phyloP scores from a whole-genome alignment of 2,113 vertebrate species.

The Strigops habroptila region DNA sequence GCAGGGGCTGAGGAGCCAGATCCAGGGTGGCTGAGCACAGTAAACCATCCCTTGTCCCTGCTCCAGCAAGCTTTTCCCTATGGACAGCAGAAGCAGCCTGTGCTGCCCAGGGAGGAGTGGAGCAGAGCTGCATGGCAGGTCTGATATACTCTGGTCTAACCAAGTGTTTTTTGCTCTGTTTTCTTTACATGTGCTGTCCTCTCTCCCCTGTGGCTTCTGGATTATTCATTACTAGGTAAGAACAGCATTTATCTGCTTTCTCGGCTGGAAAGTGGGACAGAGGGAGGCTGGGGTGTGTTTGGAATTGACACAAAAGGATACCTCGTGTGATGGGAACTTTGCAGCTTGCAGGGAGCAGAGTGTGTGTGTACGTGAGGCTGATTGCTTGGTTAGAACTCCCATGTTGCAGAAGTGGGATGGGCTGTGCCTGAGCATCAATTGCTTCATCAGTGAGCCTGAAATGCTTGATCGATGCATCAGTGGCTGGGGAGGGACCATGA shows the following conservation, averaged over 20 bases:
- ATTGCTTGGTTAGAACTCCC: background rate
- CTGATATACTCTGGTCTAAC: background rate
- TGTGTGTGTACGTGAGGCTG: background rate
- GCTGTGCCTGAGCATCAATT: background rate
- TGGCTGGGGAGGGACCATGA: background rate
- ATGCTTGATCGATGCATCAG: background rate
- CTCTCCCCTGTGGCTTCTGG: background rate
- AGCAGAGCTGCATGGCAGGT: background rate
- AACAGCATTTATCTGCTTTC: background rate
- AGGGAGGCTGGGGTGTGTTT: background rate
- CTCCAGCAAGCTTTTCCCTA: background rate
- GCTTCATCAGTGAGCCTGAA: background rate
- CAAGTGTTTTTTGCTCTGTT: background rate
- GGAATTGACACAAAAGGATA: background rate
- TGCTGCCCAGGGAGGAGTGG: background rate
- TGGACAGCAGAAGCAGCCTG: background rate
- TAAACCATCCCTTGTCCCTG: no score
- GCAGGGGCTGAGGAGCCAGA: background rate
- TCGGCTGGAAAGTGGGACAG: background rate
- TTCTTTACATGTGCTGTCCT: background rate
- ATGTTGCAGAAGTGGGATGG: background rate
- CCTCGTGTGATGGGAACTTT: background rate
- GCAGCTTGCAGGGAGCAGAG: background rate
- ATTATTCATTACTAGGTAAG: conserved; percentile 44
- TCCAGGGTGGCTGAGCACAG: accelerated